These are phyloP conservation scores for Patella depressa DNA, from an alignment of 2,888 invertebrate species.

Conservation along the genomic window DNA sequence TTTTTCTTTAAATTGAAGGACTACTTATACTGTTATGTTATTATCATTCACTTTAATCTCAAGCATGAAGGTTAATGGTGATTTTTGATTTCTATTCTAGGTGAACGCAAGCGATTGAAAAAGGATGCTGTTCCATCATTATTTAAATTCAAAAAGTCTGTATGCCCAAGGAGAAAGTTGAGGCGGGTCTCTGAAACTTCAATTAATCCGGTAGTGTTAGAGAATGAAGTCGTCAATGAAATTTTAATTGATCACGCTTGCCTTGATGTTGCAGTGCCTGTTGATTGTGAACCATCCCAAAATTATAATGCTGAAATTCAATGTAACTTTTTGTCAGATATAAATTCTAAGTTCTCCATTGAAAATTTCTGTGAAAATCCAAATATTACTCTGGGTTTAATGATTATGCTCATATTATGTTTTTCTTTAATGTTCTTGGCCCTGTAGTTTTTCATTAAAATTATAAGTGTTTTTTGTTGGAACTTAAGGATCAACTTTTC, in stretches of 20 bases:
- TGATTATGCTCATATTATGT: constrained; percentile 32
- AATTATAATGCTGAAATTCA: neutral
- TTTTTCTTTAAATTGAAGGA: too few species aligned
- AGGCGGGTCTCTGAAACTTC: neutral
- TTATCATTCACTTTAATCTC: too few species aligned
- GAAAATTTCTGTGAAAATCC: constrained; percentile 14
- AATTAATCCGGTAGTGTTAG: neutral
- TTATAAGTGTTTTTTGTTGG: constrained; percentile 15
- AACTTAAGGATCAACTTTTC: constrained; percentile 36
- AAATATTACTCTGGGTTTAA: constrained; percentile 37
- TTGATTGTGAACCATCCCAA: neutral
- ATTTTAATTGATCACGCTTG: too few species aligned
- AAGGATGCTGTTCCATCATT: constrained; percentile 26
- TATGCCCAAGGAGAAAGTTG: neutral
- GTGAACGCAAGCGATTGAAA: constrained; percentile 25
- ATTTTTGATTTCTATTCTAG: constrained; percentile 4
- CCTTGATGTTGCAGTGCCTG: too few species aligned
- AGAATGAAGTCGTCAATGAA: too few species aligned
- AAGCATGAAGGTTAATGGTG: too few species aligned
- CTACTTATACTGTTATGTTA: too few species aligned
- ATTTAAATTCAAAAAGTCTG: too few species aligned
- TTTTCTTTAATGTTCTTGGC: constrained; percentile 31
- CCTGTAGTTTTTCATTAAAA: constrained; percentile 20
- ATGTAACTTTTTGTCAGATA: too few species aligned
- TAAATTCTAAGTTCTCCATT: constrained; percentile 3